These are phyloP conservation scores for Cryptomyrus ogoouensis DNA, from an alignment of 2,113 vertebrate genomes.

Conservation along the genomic window DNA sequence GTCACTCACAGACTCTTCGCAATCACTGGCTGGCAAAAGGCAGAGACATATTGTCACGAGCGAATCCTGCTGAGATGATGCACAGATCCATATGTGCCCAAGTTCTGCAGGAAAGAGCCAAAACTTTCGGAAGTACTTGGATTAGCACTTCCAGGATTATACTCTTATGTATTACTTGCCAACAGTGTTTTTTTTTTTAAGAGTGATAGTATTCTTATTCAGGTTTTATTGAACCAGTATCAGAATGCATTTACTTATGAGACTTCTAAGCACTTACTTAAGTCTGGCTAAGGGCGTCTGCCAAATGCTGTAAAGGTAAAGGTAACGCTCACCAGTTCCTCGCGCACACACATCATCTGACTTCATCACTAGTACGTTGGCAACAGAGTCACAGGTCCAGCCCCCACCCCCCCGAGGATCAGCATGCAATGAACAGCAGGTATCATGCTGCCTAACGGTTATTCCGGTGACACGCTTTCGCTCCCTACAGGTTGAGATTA, in stretches of 20 bases:
- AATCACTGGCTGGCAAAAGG: slow-evolving; percentile 31
- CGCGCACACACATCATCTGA: neutral
- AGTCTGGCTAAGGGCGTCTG: too few species aligned
- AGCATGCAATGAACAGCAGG: neutral
- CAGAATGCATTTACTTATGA: too few species aligned
- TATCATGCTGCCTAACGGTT: neutral
- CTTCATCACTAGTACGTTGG: neutral
- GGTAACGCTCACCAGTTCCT: neutral
- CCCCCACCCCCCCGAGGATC: neutral
- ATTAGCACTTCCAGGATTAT: too few species aligned
- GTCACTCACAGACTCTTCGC: slow-evolving; percentile 37
- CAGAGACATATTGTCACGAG: neutral
- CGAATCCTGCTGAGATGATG: neutral
- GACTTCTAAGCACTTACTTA: too few species aligned
- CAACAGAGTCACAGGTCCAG: neutral
- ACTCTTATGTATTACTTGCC: too few species aligned
- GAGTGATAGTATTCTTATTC: too few species aligned
- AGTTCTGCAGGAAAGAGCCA: neutral
- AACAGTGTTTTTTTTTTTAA: too few species aligned
- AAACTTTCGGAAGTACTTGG: too few species aligned
- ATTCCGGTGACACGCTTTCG: neutral
- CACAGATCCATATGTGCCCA: neutral
- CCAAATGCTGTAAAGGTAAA: too few species aligned
- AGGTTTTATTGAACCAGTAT: too few species aligned
- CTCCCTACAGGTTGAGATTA: neutral